Percentiles rank a stretch among this genome's conserved stretches.
phyloP scores from a whole-genome alignment of 2,888 invertebrate species.

The Erebia aethiops region DNA sequence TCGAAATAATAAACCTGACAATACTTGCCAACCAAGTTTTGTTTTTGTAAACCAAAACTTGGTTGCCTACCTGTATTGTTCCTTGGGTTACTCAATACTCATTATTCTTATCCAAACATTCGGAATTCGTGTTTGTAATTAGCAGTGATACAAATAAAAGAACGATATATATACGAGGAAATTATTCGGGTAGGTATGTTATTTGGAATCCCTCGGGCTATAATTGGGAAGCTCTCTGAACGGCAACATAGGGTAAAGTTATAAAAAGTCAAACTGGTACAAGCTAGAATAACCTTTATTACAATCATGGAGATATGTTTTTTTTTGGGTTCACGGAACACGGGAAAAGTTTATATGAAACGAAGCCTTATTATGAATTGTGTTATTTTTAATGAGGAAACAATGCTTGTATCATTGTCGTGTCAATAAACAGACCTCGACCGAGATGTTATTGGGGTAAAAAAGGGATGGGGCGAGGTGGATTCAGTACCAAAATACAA shows the following conservation, averaged over 20 bases:
- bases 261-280: constrained; percentile 17
- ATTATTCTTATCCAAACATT: constrained; percentile 17
- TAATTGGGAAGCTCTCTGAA: constrained; percentile 47
- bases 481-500: neutral
- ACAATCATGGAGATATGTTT: constrained; percentile 14
- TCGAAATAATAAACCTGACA: too few species aligned
- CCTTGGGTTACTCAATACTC: constrained; percentile 9
- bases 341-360: neutral
- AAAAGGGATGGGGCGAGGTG: neutral
- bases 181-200: constrained; percentile 64
- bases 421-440: constrained; percentile 17
- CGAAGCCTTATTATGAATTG: constrained; percentile 9
- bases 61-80: neutral
- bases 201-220: constrained; percentile 54
- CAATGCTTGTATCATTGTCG: constrained; percentile 11
- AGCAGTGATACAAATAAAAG: constrained; percentile 57
- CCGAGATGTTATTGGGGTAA: neutral
- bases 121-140: constrained; percentile 52
- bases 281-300: constrained; percentile 23
- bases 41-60: neutral
- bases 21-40: neutral
- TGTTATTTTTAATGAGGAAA: constrained; percentile 29
- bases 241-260: constrained; percentile 9
- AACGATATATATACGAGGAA: constrained; percentile 50
- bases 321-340: neutral